Conservation (phyloP, 2,113 vertebrate species). For the Struthio camelus region DNA sequence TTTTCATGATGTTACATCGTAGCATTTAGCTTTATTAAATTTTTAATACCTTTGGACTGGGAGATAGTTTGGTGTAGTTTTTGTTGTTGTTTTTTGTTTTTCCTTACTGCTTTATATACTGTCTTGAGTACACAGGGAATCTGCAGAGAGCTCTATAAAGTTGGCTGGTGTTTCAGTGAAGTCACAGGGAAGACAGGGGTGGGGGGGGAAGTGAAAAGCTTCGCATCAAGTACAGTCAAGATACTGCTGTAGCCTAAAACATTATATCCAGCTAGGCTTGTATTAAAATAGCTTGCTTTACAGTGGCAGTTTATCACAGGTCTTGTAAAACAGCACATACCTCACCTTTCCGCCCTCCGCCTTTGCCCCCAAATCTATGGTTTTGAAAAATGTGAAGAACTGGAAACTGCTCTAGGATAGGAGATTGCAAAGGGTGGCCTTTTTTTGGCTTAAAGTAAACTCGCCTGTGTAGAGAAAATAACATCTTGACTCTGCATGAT, state of each 20-base stretch:
- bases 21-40: background rate
- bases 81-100: background rate
- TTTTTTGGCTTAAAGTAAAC: background rate
- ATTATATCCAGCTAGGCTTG: background rate
- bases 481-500: background rate
- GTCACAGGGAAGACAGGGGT: background rate
- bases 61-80: background rate
- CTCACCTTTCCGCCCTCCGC: too few species aligned
- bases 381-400: background rate
- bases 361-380: background rate
- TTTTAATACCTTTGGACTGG: background rate
- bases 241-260: background rate
- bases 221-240: background rate
- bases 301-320: background rate
- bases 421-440: background rate
- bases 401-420: background rate
- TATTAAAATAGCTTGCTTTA: background rate
- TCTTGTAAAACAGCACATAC: background rate
- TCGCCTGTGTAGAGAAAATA: background rate
- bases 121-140: background rate
- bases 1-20: background rate
- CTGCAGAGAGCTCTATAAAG: background rate
- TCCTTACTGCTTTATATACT: background rate
- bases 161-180: background rate
- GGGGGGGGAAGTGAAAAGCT: background rate